Evolutionary conservation across 2,113 vertebrate genomes (phyloP).

Genomic region (Pseudois nayaur): DNA sequence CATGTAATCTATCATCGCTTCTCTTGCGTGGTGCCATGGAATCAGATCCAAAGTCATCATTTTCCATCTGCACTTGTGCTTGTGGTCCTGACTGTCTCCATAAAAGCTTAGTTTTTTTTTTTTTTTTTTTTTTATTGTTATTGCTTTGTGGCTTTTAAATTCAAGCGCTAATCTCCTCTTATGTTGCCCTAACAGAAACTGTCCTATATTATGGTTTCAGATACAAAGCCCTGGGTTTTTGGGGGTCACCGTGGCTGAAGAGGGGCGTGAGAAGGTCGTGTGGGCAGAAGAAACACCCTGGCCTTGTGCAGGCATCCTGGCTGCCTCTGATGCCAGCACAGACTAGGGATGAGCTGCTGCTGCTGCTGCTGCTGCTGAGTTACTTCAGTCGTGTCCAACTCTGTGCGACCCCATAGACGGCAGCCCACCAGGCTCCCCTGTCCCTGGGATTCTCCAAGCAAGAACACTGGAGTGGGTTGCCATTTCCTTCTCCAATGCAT

Average conservation of each 20-base stretch:
- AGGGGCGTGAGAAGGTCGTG: neutral
- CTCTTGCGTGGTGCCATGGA: neutral
- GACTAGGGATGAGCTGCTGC: neutral
- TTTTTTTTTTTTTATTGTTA: neutral
- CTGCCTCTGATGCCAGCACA: neutral
- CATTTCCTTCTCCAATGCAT: too few species aligned
- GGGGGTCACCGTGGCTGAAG: neutral
- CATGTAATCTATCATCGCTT: accelerated
- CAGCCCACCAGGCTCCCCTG: too few species aligned
- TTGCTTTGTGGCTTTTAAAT: neutral
- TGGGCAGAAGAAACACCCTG: neutral
- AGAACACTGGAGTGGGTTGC: too few species aligned
- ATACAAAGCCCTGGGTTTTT: neutral
- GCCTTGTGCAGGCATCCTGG: neutral
- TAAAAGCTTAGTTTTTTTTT: neutral
- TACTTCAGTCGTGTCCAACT: too few species aligned
- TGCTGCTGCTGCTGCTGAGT: too few species aligned
- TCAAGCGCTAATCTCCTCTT: neutral
- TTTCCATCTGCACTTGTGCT: neutral
- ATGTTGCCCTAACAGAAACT: neutral
- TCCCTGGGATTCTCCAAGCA: too few species aligned
- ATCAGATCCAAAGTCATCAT: neutral
- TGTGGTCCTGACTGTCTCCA: neutral
- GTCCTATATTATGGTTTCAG: neutral
- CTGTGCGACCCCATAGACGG: too few species aligned